Base-by-base conservation (phyloP, 2,113 vertebrate species). In the Ptychochromis oligacanthus region DNA sequence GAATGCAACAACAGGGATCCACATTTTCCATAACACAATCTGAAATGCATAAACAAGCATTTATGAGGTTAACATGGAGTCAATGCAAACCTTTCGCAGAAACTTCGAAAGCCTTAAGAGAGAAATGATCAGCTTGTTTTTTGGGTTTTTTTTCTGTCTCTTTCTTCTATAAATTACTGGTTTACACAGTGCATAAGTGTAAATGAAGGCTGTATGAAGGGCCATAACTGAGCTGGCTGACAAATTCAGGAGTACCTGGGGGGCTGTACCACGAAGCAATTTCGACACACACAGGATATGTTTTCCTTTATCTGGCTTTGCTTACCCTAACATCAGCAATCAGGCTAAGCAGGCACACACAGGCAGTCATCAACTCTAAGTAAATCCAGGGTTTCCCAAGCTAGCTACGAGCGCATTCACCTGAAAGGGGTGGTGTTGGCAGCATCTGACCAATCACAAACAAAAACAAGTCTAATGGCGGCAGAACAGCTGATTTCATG, bases 31-130 rank as follows among this genome's bases (percentile, higher is more conserved):
- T 54, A 54, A 72, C 17, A 72, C 7, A 54, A 26, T 57, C 61
- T 88, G n/a, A 28, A 34, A 28, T 43, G 6, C 54, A 49, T 55
- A 10, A 81, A 55, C 38, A 20, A 17, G 49, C 56, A 55, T 34
- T 36, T 18, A 10, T 74, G 20, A 43, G 31, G 52, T 76, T 24
- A 7, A 38, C 17, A 18, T 60, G 34, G 28, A 40, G 26, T 52
- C 38, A 8, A 36, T 6, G 46, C 10, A 67, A 77, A 59, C 46
- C 5, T 2, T 52, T 17, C 8, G 10, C 14, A 58, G 10, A 76
- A 65, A 75, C 43, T n/a, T 59, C 52, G 7, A 80, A 56, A 79
- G 14, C 43, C 60, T 24, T 28, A 5, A 38, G 1, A 60, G 6
- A 76, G 43, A 78, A 52, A n/a, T 26, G 10, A 46, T 78, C 2